These are phyloP conservation scores for Hyalella azteca DNA, from an alignment of 2,888 invertebrate genomes.

Conservation along the genomic window DNA sequence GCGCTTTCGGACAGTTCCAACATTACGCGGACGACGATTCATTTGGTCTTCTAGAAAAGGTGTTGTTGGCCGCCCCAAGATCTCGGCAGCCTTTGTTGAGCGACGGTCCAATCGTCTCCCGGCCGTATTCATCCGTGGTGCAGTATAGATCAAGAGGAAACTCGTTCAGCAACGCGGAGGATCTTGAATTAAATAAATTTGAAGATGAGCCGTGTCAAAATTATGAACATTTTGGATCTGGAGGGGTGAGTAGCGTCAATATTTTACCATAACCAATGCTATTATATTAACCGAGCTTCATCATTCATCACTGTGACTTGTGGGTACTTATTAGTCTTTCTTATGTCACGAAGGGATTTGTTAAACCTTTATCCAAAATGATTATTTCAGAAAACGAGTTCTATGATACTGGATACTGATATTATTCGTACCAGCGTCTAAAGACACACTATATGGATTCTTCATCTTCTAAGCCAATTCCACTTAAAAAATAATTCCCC, in stretches of 20 bases:
- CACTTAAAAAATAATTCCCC: too few species aligned
- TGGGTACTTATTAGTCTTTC: too few species aligned
- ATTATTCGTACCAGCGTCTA: too few species aligned
- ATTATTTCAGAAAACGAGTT: too few species aligned
- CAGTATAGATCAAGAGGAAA: background rate
- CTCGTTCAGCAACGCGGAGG: background rate
- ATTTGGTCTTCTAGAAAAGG: background rate
- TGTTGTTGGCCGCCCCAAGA: background rate
- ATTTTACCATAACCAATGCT: too few species aligned
- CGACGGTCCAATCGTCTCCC: background rate
- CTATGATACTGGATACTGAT: too few species aligned
- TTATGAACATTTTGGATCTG: constrained; percentile 20
- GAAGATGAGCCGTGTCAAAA: background rate
- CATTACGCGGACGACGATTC: background rate
- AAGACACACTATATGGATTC: too few species aligned
- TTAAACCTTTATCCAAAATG: too few species aligned
- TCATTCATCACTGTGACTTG: too few species aligned
- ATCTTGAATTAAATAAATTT: background rate
- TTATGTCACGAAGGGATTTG: too few species aligned
- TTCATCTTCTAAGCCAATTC: too few species aligned
- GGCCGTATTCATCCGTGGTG: background rate
- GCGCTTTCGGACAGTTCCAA: background rate
- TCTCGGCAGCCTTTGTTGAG: background rate
- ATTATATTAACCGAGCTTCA: too few species aligned
- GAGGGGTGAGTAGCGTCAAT: constrained; percentile 3